Base-by-base conservation (phyloP, 2,113 vertebrate species). In the Sporophila hypoxantha region DNA sequence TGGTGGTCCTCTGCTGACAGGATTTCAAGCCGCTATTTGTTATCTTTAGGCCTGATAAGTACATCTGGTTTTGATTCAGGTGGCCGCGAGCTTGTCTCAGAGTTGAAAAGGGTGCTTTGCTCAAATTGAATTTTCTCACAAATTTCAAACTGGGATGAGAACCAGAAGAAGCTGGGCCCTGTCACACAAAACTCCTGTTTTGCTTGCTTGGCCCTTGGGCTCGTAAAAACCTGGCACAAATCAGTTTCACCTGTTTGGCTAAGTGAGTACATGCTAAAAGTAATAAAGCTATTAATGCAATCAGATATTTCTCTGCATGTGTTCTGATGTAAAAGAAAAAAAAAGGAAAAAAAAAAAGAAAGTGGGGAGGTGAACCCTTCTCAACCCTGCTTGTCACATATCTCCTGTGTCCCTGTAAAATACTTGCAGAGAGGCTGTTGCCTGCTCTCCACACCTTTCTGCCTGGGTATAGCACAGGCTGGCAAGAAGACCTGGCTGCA, bases 51-150 rank as follows among this genome's bases (percentile, higher is more conserved):
- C 96, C 96, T 94, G 98, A 98, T 98, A 98, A 98, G 97, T 95
- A 98, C 99, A 99, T 99, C 98, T 99, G 99, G 98, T 99, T 99
- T 98, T 98, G 97, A 98, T 99, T 99, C 98, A 98, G 98, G 98
- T 98, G 96, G 97, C 97, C 94, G 89, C 65, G 68, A 98, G 97
- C 97, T 98, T 94, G 97, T 98, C 98, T 98, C 97, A 94, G 98
- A 98, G 98, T 98, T 98, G 97, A 97, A 98, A 98, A 98, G 97
- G 96, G 97, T 95, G 92, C 85, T 95, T 95, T 94, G 74, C 93
- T 96, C 96, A 98, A 98, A 98, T 98, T 98, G 97, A 98, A 98
- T 99, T 99, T 96, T 99, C 98, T 98, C 98, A 98, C 98, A 97
- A 96, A 98, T 98, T 97, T 97, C 97, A 97, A 95, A 94, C 95